Conservation (phyloP, 2,113 vertebrate genomes). For the Pica pica region DNA sequence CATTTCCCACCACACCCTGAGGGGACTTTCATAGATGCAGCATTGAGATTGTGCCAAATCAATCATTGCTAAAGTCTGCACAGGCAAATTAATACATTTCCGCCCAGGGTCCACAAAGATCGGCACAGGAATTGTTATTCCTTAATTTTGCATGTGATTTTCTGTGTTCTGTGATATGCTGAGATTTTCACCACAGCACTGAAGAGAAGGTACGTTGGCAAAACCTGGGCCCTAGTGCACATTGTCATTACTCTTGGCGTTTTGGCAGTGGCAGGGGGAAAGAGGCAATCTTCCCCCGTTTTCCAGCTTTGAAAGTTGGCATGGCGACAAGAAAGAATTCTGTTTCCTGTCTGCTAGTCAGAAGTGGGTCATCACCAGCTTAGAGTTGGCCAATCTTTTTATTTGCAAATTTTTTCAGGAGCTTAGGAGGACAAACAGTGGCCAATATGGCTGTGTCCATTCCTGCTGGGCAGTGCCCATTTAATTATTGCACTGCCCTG, state of each 20-base stretch:
- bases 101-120: background rate
- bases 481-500: background rate
- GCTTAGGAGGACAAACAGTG: background rate
- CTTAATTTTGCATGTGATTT: background rate
- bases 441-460: background rate
- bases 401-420: background rate
- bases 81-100: background rate
- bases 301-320: background rate
- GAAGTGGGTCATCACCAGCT: background rate
- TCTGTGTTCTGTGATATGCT: background rate
- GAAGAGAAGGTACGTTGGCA: background rate
- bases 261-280: background rate
- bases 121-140: background rate
- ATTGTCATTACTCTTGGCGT: background rate
- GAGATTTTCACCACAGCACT: background rate
- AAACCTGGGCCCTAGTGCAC: background rate
- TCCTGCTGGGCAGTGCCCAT: background rate
- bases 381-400: background rate
- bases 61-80: background rate
- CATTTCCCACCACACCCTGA: background rate
- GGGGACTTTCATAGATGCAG: background rate
- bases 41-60: background rate
- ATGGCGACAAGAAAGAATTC: background rate
- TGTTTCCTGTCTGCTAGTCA: background rate
- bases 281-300: accelerated